A percentile compares a stretch with the other conserved stretches of the same genome.
phyloP scores from a whole-genome alignment of 2,797 vertebrate genomes.

The Hoplostethus mediterraneus region DNA sequence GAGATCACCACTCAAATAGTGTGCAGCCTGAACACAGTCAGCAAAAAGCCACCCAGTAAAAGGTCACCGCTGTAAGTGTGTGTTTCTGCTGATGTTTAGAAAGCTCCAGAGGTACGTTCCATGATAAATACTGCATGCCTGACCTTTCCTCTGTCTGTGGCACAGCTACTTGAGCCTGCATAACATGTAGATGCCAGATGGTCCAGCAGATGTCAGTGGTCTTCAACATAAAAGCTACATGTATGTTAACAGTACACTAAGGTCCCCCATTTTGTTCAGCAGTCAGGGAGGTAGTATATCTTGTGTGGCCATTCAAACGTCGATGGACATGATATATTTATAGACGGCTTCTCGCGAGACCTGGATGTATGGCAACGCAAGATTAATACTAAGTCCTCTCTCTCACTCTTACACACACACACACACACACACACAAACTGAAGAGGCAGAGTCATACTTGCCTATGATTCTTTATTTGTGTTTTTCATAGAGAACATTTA shows the following conservation, averaged over 20 bases:
- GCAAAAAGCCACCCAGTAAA: not conserved
- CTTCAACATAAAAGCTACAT: slow-evolving; percentile 30
- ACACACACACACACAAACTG: not conserved
- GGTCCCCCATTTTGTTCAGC: slow-evolving; percentile 65
- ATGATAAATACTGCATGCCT: not conserved
- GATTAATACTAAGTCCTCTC: not conserved
- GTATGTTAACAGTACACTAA: not conserved
- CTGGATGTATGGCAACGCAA: not conserved
- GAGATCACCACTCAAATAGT: not conserved
- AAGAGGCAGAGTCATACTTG: slow-evolving; percentile 45
- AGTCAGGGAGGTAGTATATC: slow-evolving; percentile 9
- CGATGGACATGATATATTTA: not conserved
- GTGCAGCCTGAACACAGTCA: slow-evolving; percentile 4
- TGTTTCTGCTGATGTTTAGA: not conserved
- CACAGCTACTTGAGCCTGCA: not conserved
- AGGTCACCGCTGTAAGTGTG: slow-evolving; percentile 5
- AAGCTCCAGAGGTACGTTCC: slow-evolving; percentile 2
- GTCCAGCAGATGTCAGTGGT: slow-evolving; percentile 75
- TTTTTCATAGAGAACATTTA: slow-evolving; percentile 88
- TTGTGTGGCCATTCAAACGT: not conserved
- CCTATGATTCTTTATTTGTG: slow-evolving; percentile 84
- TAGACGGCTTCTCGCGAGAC: not conserved
- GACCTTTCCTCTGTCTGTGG: slow-evolving; percentile 2
- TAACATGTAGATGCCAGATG: not conserved
- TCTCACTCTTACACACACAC: slow-evolving; percentile 1